Conservation (phyloP, 1,140 invertebrate genomes). For the Lepidurus couesii region DNA sequence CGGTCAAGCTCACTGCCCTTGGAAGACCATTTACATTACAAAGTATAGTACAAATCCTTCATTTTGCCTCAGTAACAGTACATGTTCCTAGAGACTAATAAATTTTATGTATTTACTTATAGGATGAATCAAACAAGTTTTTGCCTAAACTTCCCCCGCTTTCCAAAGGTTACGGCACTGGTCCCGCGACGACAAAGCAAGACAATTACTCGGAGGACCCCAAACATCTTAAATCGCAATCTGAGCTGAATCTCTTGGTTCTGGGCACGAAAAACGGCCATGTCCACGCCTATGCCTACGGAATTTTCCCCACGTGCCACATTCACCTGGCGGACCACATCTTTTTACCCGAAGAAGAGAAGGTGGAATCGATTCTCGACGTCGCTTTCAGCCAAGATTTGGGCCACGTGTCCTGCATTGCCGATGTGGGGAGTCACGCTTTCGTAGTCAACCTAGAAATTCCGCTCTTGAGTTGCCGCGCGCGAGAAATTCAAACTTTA, state of each 20-base stretch:
- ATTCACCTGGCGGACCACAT: constrained; percentile 55
- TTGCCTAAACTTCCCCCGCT: constrained; percentile 55
- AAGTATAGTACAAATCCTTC: background rate
- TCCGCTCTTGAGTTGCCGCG: constrained; percentile 57
- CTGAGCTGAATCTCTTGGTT: constrained; percentile 67
- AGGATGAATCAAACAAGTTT: constrained; percentile 47
- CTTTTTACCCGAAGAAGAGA: background rate
- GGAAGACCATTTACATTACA: constrained; percentile 11
- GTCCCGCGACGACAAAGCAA: constrained; percentile 34
- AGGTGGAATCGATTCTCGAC: background rate
- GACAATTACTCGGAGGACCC: constrained; percentile 59
- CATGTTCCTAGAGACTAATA: background rate
- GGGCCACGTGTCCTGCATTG: constrained; percentile 43
- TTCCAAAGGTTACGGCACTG: constrained; percentile 45
- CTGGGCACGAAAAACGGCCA: constrained; percentile 66
- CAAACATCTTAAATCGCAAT: constrained; percentile 59
- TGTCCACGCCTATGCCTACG: constrained; percentile 72
- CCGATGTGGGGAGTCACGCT: constrained; percentile 44
- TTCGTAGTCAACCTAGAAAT: constrained; percentile 58
- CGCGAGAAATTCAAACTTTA: constrained; percentile 61
- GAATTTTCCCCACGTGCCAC: constrained; percentile 69
- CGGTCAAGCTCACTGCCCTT: background rate
- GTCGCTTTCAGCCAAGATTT: constrained; percentile 41
- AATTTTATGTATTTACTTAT: constrained; percentile 36
- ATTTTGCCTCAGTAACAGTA: background rate